Evolutionary conservation across 2,113 vertebrate species (phyloP), one percentile per base, ranked within the genome.

Genomic region (Chascanopsetta lugubris): DNA sequence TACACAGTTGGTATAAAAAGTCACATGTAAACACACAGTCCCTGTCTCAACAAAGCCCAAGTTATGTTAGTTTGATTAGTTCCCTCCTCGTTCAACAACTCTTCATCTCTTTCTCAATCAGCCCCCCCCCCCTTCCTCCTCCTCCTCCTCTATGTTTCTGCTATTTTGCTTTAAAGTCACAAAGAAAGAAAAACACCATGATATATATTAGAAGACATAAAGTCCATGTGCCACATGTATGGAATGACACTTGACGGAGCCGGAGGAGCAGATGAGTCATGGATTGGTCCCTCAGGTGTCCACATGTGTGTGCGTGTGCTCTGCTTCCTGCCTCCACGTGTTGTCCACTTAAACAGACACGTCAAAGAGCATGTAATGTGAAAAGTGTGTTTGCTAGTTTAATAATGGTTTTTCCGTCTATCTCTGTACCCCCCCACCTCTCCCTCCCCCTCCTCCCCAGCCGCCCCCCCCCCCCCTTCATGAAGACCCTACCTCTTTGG

Each of bases 401-500:
- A 93, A 94, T 94, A 90, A 94, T 84, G 91, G 89, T 89, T 93
- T 96, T 89, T 94, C 91, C 91, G 89, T 96, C 94, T 97, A 96
- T 97, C 92, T 96, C 90, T 97, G 94, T 96, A 89, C 36, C 34
- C 30, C 53, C 36, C 25, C 10, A n/a, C 6, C 34, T 65, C 67
- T 48, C 34, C 54, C 59, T 40, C 8, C n/a, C 22, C 13, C 27
- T 49, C 55, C 15, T 10, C 42, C 4, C 1, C 22, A 17, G 26
- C 13, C 56, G 38, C 34, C n/a, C 26, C 40, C 22, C 65, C 43
- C 3, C 25, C 89, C 89, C 79, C 85, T 87, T 87, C 84, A 82
- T 91, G 94, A 97, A 99, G 97, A 95, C 96, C 96, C 93, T 98
- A 98, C 95, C 96, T 99, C 93, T 98, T 99, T 96, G 97, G 97